Evolutionary conservation across 2,888 invertebrate genomes (phyloP), one percentile per base, ranked within the genome.

Genomic region (Phyllotreta cruciferae): DNA sequence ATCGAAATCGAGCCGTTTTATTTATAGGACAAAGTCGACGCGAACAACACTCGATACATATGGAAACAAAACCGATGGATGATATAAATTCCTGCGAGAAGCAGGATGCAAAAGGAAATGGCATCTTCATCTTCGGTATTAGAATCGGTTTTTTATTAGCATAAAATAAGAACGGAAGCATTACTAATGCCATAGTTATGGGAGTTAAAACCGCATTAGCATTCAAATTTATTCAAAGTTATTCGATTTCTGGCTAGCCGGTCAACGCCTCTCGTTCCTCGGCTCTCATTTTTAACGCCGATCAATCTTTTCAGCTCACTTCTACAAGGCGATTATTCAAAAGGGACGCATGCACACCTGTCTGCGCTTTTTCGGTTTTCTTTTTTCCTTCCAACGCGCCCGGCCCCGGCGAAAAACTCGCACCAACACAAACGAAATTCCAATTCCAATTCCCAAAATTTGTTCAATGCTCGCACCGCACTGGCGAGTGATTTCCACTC

Each of bases 201-300:
- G 53, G 68, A 71, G 69, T 71, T 69, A 69, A 68, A 68, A 55
- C 57, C 54, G 64, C 70, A 74, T 72, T 74, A 72, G 63, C 70
- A 75, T 75, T 74, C 67, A 73, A 75, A 75, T 75, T 74, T 75
- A 75, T 75, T 73, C 73, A 74, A 74, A 75, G 70, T 73, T 75
- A 75, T 75, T 73, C 75, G 69, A 71, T 70, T 68, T 69, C 69
- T 70, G 65, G 72, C 66, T 70, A 58, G 58, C 42, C 73, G 74
- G 75, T 75, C 74, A 73, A 73, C 73, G 75, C 74, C 74, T 74
- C 69, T 62, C 64, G 64, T 63, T 66, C 56, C 62, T 73, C 67
- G 65, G 62, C 69, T 71, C 69, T 66, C 71, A 71, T 72, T 73
- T 71, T 74, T 72, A 70, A 73, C 73, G 67, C 72, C 69, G 68